Conservation (phyloP, 2,888 invertebrate genomes). For the Orthonychiurus folsomi region DNA sequence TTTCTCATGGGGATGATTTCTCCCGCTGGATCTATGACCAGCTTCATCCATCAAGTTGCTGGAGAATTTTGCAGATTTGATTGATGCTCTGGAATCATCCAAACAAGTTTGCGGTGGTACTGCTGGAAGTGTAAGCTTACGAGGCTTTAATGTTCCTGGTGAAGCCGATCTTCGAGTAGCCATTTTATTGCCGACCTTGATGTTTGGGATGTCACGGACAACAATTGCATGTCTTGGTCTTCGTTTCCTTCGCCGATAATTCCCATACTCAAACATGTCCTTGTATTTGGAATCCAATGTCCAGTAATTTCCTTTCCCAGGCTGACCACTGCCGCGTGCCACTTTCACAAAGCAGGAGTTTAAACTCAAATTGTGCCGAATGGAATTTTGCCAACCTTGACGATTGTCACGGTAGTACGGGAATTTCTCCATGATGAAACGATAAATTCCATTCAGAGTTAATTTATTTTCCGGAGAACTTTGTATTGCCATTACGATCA, state of each 20-base stretch:
- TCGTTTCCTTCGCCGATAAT: conserved; percentile 67
- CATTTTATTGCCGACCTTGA: background rate
- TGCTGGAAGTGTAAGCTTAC: no score
- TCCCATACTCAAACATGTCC: conserved; percentile 86
- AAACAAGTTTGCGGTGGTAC: no score
- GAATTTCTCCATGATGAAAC: conserved; percentile 71
- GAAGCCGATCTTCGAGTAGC: background rate
- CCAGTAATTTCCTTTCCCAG: conserved; percentile 93
- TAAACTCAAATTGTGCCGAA: no score
- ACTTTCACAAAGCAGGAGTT: conserved; percentile 83
- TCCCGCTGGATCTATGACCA: no score
- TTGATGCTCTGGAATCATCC: no score
- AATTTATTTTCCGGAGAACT: conserved; percentile 61
- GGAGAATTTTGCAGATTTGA: no score
- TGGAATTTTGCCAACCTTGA: conserved; percentile 87
- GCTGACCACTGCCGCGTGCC: conserved; percentile 80
- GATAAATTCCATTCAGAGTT: conserved; percentile 75
- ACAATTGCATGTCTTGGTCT: no score
- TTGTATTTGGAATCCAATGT: conserved; percentile 68
- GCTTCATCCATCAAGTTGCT: no score
- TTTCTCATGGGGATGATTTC: background rate
- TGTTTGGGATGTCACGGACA: no score
- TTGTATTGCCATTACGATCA: conserved; percentile 86
- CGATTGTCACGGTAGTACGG: conserved; percentile 74
- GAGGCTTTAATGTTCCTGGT: background rate